Evolutionary conservation across 2,113 vertebrate species (phyloP), one percentile per base, ranked within the genome.

Genomic region (Ammospiza nelsoni): DNA sequence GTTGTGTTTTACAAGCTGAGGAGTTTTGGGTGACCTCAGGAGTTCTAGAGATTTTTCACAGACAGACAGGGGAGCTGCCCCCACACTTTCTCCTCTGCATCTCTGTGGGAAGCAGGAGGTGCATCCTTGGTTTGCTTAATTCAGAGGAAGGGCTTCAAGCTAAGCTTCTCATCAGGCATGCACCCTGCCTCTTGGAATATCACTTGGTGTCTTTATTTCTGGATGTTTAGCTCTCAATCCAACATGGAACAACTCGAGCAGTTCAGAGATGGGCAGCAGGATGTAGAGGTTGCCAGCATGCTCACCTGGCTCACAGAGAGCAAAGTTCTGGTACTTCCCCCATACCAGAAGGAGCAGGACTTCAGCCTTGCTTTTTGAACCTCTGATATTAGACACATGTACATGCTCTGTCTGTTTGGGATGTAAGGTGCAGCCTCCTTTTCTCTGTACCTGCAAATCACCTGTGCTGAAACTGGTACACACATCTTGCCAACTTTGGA

Each of bases 71-170:
- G 27, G 76, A 57, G 39, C 49, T 78, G 15, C 20, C 15, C 35
- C 44, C 0, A 0, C 22, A 75, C 57, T 77, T 77, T 9, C 17
- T 89, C 22, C 27, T 24, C 35, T 67, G 39, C 1, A 0, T n/a
- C 57, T 76, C 48, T 11, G 22, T 71, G 46, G 69, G 48, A 37
- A 63, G 39, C 71, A 25, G 48, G 68, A 74, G 33, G 15, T 29
- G 12, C 23, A 37, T 63, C 59, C 21, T 88, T 39, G n/a, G 8
- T 66, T 90, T 61, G 37, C 52, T 75, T 63, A 39, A 49, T 66
- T 91, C 33, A 51, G 54, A 73, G 37, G 33, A 43, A 18, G 17
- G 21, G 24, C 35, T 92, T 83, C 51, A 74, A 10, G 22, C 48
- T 75, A 48, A 52, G 27, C 55, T 14, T 81, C 19, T 87, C 22